Conservation (phyloP, 2,797 vertebrate species). For the Diglossa cyanea region DNA sequence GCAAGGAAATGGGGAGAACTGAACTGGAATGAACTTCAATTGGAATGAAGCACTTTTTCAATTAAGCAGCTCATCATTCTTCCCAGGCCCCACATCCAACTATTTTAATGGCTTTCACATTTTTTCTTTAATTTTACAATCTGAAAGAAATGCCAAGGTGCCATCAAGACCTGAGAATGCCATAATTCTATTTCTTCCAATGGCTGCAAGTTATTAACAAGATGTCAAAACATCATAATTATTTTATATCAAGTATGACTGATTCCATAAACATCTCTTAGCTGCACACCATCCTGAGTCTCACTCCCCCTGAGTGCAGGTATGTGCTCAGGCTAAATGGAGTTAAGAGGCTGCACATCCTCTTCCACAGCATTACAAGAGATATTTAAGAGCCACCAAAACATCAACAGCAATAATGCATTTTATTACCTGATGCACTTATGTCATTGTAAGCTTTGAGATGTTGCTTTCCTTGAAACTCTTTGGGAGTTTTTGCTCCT, state of each 20-base stretch:
- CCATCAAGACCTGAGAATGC: constrained; percentile 40
- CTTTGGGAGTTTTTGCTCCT: background rate
- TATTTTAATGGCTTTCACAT: constrained; percentile 61
- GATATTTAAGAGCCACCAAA: constrained; percentile 17
- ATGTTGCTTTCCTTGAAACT: background rate
- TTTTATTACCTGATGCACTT: background rate
- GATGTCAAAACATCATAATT: constrained; percentile 71
- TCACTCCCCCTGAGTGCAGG: background rate
- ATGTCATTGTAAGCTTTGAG: background rate
- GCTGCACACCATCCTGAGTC: background rate
- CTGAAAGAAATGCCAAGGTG: constrained; percentile 64
- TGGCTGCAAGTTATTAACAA: constrained; percentile 66
- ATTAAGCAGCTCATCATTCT: constrained; percentile 45
- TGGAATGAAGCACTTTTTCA: constrained; percentile 26
- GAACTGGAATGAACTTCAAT: background rate
- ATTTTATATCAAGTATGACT: constrained; percentile 64
- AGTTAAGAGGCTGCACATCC: background rate
- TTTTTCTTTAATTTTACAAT: constrained; percentile 66
- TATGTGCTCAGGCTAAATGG: background rate
- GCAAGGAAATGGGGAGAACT: background rate
- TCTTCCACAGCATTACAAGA: background rate
- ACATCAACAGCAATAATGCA: background rate
- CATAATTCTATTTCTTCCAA: constrained; percentile 46
- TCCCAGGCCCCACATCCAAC: constrained; percentile 22
- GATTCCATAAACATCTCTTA: constrained; percentile 60